Conservation (phyloP, 2,888 invertebrate genomes). For the Nomada ferruginata region DNA sequence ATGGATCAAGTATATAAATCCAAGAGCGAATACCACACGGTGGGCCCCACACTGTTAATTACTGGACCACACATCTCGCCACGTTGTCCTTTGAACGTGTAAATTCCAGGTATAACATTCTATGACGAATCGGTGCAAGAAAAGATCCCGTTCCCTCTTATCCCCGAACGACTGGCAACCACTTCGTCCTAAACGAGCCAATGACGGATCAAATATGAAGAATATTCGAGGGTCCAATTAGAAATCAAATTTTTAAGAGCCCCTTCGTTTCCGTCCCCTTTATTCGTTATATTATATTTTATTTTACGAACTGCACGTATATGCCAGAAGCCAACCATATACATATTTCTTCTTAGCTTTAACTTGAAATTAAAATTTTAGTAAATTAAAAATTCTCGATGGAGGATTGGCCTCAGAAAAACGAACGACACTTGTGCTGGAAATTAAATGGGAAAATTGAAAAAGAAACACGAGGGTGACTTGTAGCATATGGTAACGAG, state of each 20-base stretch:
- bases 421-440: too few relatives aligned
- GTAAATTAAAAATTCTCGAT: too few relatives aligned
- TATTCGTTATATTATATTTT: neutral
- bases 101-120: constrained; percentile 83
- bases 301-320: too few relatives aligned
- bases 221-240: constrained; percentile 43
- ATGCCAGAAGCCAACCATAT: too few relatives aligned
- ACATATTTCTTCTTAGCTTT: too few relatives aligned
- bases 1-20: constrained; percentile 53
- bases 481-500: too few relatives aligned
- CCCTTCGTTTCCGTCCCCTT: neutral
- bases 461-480: too few relatives aligned
- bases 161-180: constrained; percentile 64
- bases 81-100: constrained; percentile 70
- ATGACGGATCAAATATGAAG: constrained; percentile 49
- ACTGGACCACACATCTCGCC: constrained; percentile 81
- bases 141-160: constrained; percentile 64
- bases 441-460: too few relatives aligned
- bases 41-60: constrained; percentile 62
- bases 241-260: constrained; percentile 18
- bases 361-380: too few relatives aligned
- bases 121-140: constrained; percentile 81
- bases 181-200: constrained; percentile 35
- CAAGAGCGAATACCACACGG: constrained; percentile 53
- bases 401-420: too few relatives aligned